Percentiles rank a stretch among this genome's conserved stretches.
phyloP scores from a whole-genome alignment of 2,888 invertebrate genomes.

The Flabesymbios commensalis region DNA sequence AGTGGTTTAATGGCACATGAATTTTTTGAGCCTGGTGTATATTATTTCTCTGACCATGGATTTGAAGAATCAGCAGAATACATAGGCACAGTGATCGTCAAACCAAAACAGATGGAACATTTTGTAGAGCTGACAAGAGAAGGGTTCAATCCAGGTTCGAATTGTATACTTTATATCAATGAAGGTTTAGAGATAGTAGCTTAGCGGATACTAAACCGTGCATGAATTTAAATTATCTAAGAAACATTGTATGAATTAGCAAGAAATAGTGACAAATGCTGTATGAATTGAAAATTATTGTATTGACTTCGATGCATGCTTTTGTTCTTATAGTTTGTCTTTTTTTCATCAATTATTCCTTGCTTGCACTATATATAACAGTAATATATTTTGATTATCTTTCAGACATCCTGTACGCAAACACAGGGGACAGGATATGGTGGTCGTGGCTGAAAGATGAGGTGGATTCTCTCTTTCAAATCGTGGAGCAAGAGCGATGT shows the following conservation, averaged over 20 bases:
- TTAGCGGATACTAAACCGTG: too few relatives aligned
- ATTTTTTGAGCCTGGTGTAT: constrained; percentile 59
- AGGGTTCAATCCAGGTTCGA: constrained; percentile 55
- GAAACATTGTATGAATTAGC: too few relatives aligned
- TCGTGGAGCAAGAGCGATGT: constrained; percentile 53
- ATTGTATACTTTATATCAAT: too few relatives aligned
- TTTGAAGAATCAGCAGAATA: constrained; percentile 59
- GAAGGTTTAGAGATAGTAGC: too few relatives aligned
- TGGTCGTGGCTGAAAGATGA: constrained; percentile 55
- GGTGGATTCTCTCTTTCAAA: constrained; percentile 44
- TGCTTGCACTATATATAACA: too few relatives aligned
- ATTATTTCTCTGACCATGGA: constrained; percentile 60
- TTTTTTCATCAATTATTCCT: too few relatives aligned
- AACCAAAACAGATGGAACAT: constrained; percentile 58
- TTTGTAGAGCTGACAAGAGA: constrained; percentile 51
- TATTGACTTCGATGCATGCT: too few relatives aligned
- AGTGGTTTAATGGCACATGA: constrained; percentile 57
- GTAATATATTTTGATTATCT: too few relatives aligned
- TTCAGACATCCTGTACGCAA: constrained; percentile 53
- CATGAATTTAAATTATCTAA: too few relatives aligned
- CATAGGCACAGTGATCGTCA: constrained; percentile 61
- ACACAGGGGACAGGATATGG: constrained; percentile 60
- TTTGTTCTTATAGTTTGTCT: too few relatives aligned
- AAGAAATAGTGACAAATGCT: too few relatives aligned
- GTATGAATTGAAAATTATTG: too few relatives aligned